phyloP scores from a whole-genome alignment of 1,140 invertebrate species.

The Meloidogyne hapla region DNA sequence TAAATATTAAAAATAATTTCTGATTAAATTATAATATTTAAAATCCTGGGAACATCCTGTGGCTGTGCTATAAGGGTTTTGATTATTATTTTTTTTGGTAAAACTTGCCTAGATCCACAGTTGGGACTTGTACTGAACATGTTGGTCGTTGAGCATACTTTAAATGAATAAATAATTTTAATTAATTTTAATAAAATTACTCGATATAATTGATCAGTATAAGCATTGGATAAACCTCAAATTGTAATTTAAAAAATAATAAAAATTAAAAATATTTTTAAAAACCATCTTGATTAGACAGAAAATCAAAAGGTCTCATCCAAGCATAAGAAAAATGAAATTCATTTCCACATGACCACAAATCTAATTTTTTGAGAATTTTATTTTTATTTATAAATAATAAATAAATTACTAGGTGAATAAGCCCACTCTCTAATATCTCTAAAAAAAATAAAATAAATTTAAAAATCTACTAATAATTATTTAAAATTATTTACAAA shows the following conservation, averaged over 20 bases:
- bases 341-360: constrained; percentile 56
- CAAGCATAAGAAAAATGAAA: constrained; percentile 60
- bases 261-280: neutral
- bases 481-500: constrained; percentile 33
- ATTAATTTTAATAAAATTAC: constrained; percentile 32
- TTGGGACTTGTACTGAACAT: constrained; percentile 51
- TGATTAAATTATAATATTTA: no score
- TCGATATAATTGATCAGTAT: constrained; percentile 61
- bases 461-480: neutral
- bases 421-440: neutral
- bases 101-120: constrained; percentile 53
- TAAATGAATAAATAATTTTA: neutral
- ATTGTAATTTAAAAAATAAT: no score
- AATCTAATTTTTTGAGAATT: constrained; percentile 35
- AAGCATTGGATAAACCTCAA: constrained; percentile 55
- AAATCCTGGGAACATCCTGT: no score
- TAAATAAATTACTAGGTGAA: neutral
- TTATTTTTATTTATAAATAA: neutral
- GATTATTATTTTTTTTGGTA: neutral
- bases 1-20: no score
- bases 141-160: constrained; percentile 52
- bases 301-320: constrained; percentile 56
- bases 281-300: constrained; percentile 57
- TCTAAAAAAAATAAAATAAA: neutral
- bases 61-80: no score